Percentiles rank a stretch among this genome's conserved stretches.
Evolutionary conservation across 2,113 vertebrate species (phyloP).

Genomic region (Hymenochirus boettgeri): DNA sequence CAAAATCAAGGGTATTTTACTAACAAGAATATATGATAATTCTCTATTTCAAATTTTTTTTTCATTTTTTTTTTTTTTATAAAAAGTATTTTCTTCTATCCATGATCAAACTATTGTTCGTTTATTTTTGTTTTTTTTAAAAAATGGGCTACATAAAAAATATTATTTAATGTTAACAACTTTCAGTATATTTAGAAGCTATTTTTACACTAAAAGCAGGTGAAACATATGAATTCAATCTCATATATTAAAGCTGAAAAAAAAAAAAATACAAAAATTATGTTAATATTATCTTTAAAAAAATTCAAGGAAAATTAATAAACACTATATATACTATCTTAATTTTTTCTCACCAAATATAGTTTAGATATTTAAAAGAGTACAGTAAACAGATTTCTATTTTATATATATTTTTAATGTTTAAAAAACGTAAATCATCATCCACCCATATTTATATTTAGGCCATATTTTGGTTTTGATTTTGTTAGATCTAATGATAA

Average conservation of each 20-base stretch:
- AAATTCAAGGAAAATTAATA: neutral
- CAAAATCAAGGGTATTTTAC: constrained; percentile 54
- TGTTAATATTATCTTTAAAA: neutral
- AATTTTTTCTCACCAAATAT: neutral
- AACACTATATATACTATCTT: too few species aligned
- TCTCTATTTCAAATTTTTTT: constrained; percentile 55
- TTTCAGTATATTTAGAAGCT: neutral
- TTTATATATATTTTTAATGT: neutral
- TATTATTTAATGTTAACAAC: too few species aligned
- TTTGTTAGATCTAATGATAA: neutral
- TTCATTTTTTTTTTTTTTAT: constrained; percentile 22
- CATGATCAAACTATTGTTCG: neutral
- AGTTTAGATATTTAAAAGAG: neutral
- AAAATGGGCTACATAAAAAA: too few species aligned
- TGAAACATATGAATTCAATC: neutral
- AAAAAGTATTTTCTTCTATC: neutral
- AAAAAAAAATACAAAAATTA: neutral
- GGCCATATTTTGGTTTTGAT: neutral
- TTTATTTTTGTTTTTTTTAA: too few species aligned
- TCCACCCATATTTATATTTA: neutral
- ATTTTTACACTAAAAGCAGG: neutral
- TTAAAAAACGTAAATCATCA: neutral
- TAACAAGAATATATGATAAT: constrained; percentile 51
- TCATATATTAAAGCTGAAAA: neutral
- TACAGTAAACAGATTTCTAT: neutral